Evolutionary conservation across 2,797 vertebrate genomes (phyloP).

Genomic region (Danio aesculapii): DNA sequence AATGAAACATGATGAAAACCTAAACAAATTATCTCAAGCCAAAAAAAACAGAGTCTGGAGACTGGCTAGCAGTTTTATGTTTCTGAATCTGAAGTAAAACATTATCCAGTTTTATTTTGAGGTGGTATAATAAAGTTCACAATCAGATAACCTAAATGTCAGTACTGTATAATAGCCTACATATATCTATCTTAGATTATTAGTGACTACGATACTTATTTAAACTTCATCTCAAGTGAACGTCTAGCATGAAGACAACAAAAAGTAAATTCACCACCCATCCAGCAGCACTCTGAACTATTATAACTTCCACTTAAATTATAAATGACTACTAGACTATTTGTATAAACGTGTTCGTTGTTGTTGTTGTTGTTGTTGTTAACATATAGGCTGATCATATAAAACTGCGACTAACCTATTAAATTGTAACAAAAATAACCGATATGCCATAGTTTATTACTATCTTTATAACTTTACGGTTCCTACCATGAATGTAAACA

Average conservation of each 20-base stretch:
- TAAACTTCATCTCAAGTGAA: not conserved
- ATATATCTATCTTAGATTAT: not conserved
- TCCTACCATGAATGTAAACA: too few relatives aligned
- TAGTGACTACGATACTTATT: not conserved
- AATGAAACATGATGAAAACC: not conserved
- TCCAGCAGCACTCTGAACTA: not conserved
- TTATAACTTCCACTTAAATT: not conserved
- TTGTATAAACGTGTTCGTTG: not conserved
- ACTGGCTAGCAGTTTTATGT: not conserved
- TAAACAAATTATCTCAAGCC: not conserved
- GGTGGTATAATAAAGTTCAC: not conserved
- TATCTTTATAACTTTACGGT: too few relatives aligned
- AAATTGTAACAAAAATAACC: too few relatives aligned
- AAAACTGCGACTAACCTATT: too few relatives aligned
- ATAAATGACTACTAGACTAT: not conserved
- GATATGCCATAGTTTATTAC: too few relatives aligned
- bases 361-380: too few relatives aligned
- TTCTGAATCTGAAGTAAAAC: not conserved
- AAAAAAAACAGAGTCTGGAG: not conserved
- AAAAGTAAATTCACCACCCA: not conserved
- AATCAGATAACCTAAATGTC: not conserved
- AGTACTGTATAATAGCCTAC: not conserved
- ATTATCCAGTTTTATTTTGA: not conserved
- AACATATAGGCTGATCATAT: too few relatives aligned
- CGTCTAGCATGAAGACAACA: not conserved